These are phyloP conservation scores for Cremastinae sp. DNA, from an alignment of 2,888 invertebrate species.

Conservation along the genomic window DNA sequence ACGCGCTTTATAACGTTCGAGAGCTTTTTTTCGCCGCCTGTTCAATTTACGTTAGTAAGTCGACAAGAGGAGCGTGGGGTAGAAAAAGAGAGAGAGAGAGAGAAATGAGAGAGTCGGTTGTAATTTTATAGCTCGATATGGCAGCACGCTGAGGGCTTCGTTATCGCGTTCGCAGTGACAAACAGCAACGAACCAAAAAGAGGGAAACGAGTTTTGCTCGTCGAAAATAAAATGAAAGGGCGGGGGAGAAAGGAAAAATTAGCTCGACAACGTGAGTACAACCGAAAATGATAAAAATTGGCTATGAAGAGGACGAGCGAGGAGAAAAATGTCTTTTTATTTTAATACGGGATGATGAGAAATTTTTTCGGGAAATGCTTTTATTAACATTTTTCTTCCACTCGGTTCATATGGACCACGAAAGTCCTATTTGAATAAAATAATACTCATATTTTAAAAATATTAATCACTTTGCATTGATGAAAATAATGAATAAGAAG, in stretches of 20 bases:
- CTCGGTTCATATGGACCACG: no score
- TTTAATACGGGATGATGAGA: no score
- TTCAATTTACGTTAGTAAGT: conserved; percentile 15
- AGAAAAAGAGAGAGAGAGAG: no score
- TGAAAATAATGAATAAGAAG: no score
- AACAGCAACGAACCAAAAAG: no score
- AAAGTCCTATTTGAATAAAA: no score
- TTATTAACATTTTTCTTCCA: no score
- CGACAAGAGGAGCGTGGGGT: neutral
- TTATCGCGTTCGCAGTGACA: conserved; percentile 27
- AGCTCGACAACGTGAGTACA: neutral
- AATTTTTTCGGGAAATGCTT: no score
- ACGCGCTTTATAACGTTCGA: conserved; percentile 55
- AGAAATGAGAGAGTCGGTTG: conserved; percentile 8
- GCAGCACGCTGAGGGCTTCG: conserved; percentile 13
- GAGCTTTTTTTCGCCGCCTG: conserved; percentile 37
- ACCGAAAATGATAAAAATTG: conserved; percentile 22
- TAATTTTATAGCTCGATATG: conserved; percentile 29
- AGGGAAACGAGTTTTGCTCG: conserved; percentile 32
- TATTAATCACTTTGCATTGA: no score
- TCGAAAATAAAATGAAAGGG: conserved; percentile 52
- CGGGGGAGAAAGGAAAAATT: conserved; percentile 22
- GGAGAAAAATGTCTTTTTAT: conserved; percentile 32
- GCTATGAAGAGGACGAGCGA: conserved; percentile 21
- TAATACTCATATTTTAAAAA: no score